Evolutionary conservation across 1,140 invertebrate genomes (phyloP), one percentile per base, ranked within the genome.

Genomic region (Anagrus nilaparvatae): DNA sequence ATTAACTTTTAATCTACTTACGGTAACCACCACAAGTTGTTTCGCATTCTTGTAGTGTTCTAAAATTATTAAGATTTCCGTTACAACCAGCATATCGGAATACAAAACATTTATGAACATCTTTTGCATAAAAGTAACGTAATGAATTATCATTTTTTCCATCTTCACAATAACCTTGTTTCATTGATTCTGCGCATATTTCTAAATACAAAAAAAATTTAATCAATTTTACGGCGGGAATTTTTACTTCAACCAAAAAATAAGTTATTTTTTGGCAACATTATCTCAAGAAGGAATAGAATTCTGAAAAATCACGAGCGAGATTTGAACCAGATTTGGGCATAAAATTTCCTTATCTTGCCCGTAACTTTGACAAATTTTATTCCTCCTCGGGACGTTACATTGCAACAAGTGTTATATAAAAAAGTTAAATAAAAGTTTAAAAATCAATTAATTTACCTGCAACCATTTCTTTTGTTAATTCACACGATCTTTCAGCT

Each of bases 51-150:
- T 71, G 57, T 9, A 66, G 60, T 0, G 63, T 69, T 28, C 65
- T 60, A 53, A 87, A 88, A 53, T 84, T 85, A 57, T 88, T 88
- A 42, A 67, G 65, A 53, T 85, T 87, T 0, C 76, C 80, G 29
- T 76, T 66, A 55, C 87, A 91, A 33, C 85, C 84, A 30, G 78
- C 77, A 51, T 82, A 89, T 40, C 69, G 73, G 55, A 91, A 91
- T 14, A 77, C 65, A 37, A 71, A 65, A 56, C 88, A 92, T 32
- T 71, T 73, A 40, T 71, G 70, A 7, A 68, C 69, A 1, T 67
- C 54, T 12, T 67, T 65, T 52, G 91, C 78, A 54, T 83, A 92
- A 56, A 83, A 86, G 71, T 75, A 83, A 16, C 79, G 70, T 37
- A 72, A 65, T 34, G 79, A 75, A 48, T 76, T 76, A 5, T 75